Conservation (phyloP, 2,113 vertebrate genomes). For the Grammomys dolichurus region DNA sequence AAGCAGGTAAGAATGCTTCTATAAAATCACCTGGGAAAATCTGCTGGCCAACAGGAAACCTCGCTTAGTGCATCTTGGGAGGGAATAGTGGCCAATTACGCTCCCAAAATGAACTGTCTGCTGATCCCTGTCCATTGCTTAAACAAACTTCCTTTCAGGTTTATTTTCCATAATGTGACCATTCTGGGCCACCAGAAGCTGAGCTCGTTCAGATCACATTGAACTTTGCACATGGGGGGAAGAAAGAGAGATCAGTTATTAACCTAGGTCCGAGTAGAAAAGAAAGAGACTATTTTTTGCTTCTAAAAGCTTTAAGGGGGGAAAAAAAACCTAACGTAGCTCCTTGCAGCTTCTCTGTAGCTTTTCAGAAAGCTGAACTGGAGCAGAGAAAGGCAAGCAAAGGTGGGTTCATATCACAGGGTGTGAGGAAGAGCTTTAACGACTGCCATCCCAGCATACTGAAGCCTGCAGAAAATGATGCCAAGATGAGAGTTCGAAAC, state of each 20-base stretch:
- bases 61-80: conserved; percentile 29
- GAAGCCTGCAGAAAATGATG: not conserved
- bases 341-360: conserved; percentile 47
- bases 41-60: conserved; percentile 30
- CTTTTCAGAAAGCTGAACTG: not conserved
- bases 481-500: not conserved
- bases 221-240: conserved; percentile 53
- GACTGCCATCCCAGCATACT: no score
- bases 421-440: not conserved
- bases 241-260: conserved; percentile 44
- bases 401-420: not conserved
- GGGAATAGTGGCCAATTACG: conserved; percentile 55
- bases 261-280: conserved; percentile 49
- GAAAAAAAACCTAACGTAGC: not conserved
- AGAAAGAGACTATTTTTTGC: conserved; percentile 74
- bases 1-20: conserved; percentile 35
- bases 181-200: conserved; percentile 64
- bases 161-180: conserved; percentile 75
- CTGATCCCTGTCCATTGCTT: conserved; percentile 68
- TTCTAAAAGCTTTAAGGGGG: conserved; percentile 36
- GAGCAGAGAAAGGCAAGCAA: not conserved
- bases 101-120: conserved; percentile 63
- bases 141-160: conserved; percentile 64
- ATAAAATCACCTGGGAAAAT: conserved; percentile 61
- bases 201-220: not conserved